Evolutionary conservation across 1,140 invertebrate species (phyloP).

Genomic region (Aphelenchoides fujianensis): DNA sequence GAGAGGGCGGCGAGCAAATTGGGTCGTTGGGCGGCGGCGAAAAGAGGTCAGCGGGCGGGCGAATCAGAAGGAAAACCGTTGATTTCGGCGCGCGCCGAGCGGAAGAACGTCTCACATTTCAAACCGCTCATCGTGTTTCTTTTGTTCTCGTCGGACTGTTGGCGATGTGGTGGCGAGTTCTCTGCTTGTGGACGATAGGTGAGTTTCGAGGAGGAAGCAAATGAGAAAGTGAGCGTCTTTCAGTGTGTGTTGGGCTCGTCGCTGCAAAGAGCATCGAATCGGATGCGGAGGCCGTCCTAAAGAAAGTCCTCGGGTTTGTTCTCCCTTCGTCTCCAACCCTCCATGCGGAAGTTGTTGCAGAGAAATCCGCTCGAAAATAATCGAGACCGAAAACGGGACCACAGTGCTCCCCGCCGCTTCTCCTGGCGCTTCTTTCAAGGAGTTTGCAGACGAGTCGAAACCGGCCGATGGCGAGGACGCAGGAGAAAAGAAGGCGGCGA

Average conservation of each 20-base stretch:
- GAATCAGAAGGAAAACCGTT: no score
- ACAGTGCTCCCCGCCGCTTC: not conserved
- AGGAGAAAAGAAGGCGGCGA: not conserved
- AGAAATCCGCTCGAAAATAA: conserved; percentile 23
- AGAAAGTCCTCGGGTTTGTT: conserved; percentile 6
- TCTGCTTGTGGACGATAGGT: not conserved
- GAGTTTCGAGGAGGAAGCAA: not conserved
- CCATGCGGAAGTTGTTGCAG: not conserved
- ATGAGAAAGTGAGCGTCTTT: not conserved
- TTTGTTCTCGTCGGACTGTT: no score
- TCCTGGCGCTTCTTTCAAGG: not conserved
- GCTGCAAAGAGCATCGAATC: conserved; percentile 6
- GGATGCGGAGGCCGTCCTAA: not conserved
- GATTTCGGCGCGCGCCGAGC: not conserved
- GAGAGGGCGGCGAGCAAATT: no score
- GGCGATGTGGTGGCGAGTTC: no score
- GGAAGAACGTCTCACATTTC: not conserved
- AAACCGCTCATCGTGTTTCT: no score
- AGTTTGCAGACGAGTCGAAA: not conserved
- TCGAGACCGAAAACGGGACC: not conserved
- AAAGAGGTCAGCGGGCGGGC: no score
- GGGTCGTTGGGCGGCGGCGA: no score
- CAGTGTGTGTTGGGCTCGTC: not conserved
- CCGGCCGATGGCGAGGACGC: not conserved
- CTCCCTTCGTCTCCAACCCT: not conserved